A percentile compares a stretch with the other conserved stretches of the same genome.
phyloP scores from a whole-genome alignment of 2,888 invertebrate species.

The Caenorhabditis sp. region DNA sequence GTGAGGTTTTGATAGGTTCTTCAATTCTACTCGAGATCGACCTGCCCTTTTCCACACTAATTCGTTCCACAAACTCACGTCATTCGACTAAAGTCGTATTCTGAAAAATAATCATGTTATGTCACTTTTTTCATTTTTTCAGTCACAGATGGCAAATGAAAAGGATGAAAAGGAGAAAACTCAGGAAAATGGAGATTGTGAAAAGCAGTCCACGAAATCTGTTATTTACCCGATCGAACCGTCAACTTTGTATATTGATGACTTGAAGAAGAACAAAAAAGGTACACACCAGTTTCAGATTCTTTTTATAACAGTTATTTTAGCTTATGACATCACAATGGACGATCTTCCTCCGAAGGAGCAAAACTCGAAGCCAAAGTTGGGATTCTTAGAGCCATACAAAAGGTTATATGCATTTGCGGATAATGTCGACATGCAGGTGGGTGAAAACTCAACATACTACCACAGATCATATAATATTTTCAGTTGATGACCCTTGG shows the following conservation, averaged over 20 bases:
- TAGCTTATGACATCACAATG: constrained; percentile 52
- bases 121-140: too few relatives aligned
- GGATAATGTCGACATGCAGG: constrained; percentile 66
- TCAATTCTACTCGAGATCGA: constrained; percentile 11
- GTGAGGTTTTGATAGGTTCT: constrained; percentile 4
- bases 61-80: constrained; percentile 3
- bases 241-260: constrained; percentile 60
- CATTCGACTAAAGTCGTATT: neutral
- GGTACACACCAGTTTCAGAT: constrained; percentile 27
- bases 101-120: too few relatives aligned
- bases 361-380: constrained; percentile 15
- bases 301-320: constrained; percentile 10
- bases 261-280: constrained; percentile 62
- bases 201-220: constrained; percentile 38
- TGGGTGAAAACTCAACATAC: constrained; percentile 11
- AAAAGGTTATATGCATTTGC: constrained; percentile 65
- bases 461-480: neutral
- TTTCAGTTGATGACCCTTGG: constrained; percentile 73
- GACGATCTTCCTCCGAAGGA: constrained; percentile 29
- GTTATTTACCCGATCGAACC: constrained; percentile 63
- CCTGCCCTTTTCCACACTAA: constrained; percentile 1
- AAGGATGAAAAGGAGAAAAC: constrained; percentile 33
- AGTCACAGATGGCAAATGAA: constrained; percentile 49
- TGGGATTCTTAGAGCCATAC: constrained; percentile 56
- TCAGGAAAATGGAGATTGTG: constrained; percentile 13